phyloP scores from a whole-genome alignment of 2,797 vertebrate species.

The Nothura maculosa region DNA sequence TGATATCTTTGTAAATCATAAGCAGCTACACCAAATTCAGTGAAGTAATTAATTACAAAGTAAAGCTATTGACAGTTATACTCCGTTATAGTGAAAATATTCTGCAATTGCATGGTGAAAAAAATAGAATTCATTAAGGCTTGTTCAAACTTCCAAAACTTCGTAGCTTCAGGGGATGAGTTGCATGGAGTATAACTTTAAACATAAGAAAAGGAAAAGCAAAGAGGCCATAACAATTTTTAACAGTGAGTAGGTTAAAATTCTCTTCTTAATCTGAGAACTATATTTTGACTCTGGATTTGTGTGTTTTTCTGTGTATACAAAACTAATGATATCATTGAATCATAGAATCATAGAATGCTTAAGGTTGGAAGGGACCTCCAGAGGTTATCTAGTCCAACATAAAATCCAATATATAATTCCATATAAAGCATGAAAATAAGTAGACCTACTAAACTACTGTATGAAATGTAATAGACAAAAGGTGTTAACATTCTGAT shows the following conservation, averaged over 20 bases:
- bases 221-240: neutral
- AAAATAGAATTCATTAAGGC: neutral
- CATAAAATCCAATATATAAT: too few relatives aligned
- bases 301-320: neutral
- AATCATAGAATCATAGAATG: too few relatives aligned
- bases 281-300: neutral
- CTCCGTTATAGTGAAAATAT: neutral
- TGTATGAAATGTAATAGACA: neutral
- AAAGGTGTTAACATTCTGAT: neutral
- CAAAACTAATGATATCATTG: neutral
- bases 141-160: neutral
- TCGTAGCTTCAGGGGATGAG: neutral
- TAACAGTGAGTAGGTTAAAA: neutral
- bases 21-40: neutral
- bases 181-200: neutral
- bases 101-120: neutral
- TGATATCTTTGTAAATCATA: neutral
- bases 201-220: neutral
- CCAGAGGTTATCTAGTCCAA: too few relatives aligned
- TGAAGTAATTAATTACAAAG: neutral
- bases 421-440: neutral
- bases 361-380: too few relatives aligned
- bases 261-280: neutral
- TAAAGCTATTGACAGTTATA: neutral
- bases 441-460: neutral